Evolutionary conservation across 37 sponge, comb jelly and placozoan species (phyloP), one percentile per base, ranked within the genome.

Genomic region (Eunapius fragilis): DNA sequence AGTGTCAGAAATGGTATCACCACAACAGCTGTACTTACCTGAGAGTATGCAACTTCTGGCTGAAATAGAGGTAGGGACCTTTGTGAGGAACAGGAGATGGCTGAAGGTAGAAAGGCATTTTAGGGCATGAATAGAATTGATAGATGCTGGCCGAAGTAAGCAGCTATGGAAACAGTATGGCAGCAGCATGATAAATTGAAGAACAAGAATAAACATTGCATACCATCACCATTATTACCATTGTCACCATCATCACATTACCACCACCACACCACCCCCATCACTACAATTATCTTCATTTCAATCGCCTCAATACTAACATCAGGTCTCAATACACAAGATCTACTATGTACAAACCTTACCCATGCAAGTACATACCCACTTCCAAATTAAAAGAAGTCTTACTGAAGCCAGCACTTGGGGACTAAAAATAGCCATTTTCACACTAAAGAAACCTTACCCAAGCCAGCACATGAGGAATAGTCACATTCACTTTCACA

Each of bases 401-500:
- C n/a, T n/a, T n/a, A n/a, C n/a, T n/a, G n/a, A n/a, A n/a, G n/a
- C n/a, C n/a, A n/a, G n/a, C n/a, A n/a, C n/a, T n/a, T n/a, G n/a
- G n/a, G n/a, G n/a, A n/a, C n/a, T n/a, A n/a, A 72, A 72, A 10
- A 33, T 32, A 27, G 13, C 30, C 74, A 11, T 14, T 2, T 0
- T 10, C 32, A 4, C 22, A 25, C 13, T 24, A 72, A 11, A 17
- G 58, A 17, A 19, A 19, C 22, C 70, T 24, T 74, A 87, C 88
- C 88, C 91, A 85, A 32, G 33, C 36, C 25, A 90, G 71, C 22
- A 90, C 74, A 24, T 80, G 25, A 27, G 86, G 86, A 4, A 90
- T 80, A 31, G 88, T 87, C 14, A 72, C 47, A 70, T 87, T 91
- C 37, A 87, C 67, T 87, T 87, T 87, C 37, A 84, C 2, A 34